These are phyloP conservation scores for Colistium nudipinnis DNA, from an alignment of 2,113 vertebrate genomes.

Conservation along the genomic window DNA sequence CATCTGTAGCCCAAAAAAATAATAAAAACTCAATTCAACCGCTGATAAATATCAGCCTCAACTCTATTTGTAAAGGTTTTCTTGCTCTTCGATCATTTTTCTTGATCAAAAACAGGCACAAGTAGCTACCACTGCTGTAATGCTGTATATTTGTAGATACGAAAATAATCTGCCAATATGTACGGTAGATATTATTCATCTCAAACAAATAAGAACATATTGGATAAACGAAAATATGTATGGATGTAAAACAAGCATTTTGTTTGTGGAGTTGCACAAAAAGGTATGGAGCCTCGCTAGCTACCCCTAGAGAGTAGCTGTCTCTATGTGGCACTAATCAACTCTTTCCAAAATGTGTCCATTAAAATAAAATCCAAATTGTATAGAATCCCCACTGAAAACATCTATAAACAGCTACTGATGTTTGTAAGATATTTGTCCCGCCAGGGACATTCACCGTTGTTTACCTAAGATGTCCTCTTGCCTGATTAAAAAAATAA, in stretches of 20 bases:
- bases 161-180: too few species aligned
- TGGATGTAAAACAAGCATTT: background rate
- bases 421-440: too few species aligned
- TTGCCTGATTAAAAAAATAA: slow-evolving; percentile 9
- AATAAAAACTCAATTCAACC: background rate
- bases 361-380: background rate
- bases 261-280: background rate
- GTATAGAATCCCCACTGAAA: background rate
- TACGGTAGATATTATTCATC: too few species aligned
- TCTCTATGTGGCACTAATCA: background rate
- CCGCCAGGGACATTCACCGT: too few species aligned
- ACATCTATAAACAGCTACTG: background rate
- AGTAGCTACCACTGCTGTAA: too few species aligned
- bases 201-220: background rate
- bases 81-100: too few species aligned
- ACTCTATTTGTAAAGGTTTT: too few species aligned
- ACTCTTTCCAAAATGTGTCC: background rate
- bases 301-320: background rate
- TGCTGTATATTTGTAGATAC: too few species aligned
- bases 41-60: too few species aligned
- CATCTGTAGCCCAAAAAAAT: background rate
- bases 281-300: background rate
- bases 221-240: background rate
- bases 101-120: too few species aligned
- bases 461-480: background rate